Evolutionary conservation across 2,113 vertebrate species (phyloP).

Genomic region (Catharus minimus): DNA sequence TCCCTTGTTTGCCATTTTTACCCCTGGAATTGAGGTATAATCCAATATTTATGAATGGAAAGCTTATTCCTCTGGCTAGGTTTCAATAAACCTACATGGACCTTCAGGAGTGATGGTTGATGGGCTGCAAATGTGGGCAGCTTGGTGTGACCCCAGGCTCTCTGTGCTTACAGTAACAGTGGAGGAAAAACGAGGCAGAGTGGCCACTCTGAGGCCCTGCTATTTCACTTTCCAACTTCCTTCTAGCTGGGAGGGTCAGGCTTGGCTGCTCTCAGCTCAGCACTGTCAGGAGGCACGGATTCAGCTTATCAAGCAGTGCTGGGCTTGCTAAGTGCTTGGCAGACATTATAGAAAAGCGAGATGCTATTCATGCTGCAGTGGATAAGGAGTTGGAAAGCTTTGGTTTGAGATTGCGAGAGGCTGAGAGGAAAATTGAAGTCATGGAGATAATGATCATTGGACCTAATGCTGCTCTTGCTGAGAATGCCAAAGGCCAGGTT

Average conservation of each 20-base stretch:
- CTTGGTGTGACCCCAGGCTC: background rate
- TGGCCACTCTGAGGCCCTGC: background rate
- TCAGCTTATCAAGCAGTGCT: conserved; percentile 44
- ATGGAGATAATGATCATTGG: conserved; percentile 59
- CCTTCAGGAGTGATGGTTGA: background rate
- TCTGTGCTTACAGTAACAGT: background rate
- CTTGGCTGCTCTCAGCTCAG: conserved; percentile 18
- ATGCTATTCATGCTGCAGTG: conserved; percentile 57
- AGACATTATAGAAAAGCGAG: conserved; percentile 42
- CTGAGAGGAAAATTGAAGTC: conserved; percentile 69
- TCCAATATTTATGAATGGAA: background rate
- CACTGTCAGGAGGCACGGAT: conserved; percentile 2
- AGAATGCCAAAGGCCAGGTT: conserved; percentile 63
- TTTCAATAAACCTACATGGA: rapidly evolving
- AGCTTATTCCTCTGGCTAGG: background rate
- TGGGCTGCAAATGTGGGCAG: background rate
- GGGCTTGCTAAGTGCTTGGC: conserved; percentile 56
- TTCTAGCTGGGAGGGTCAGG: conserved; percentile 42
- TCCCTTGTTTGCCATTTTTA: background rate
- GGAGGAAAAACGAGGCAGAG: background rate
- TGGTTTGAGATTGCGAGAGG: conserved; percentile 56
- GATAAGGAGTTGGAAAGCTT: conserved; percentile 58
- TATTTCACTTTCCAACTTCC: conserved; percentile 23
- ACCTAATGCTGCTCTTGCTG: conserved; percentile 59
- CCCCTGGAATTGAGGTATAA: background rate